A percentile compares a stretch with the other conserved stretches of the same genome.
Conservation (phyloP, 53 echinoderm and acorn worm species). For the Patiria pectinifera region DNA sequence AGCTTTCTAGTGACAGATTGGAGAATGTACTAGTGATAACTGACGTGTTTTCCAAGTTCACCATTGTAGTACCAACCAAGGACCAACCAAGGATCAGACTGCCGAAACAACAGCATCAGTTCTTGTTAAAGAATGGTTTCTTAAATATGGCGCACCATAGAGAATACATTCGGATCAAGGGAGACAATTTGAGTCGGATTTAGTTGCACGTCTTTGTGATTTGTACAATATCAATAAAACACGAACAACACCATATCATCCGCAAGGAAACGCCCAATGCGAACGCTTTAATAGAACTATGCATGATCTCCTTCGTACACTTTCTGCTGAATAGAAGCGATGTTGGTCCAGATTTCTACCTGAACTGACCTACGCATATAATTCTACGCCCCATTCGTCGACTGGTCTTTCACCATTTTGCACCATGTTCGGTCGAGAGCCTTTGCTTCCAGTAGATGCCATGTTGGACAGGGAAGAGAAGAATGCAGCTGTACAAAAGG, state of each 20-base stretch:
- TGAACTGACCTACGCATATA: too few relatives aligned
- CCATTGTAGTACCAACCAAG: slow-evolving; percentile 72
- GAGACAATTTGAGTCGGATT: too few relatives aligned
- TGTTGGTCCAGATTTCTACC: too few relatives aligned
- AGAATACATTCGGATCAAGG: too few relatives aligned
- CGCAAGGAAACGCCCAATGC: slow-evolving; percentile 30
- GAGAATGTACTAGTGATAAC: slow-evolving; percentile 77
- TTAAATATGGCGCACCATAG: too few relatives aligned
- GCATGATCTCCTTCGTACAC: slow-evolving; percentile 29
- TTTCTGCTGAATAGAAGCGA: background rate
- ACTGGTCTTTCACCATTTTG: too few relatives aligned
- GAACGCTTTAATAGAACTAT: slow-evolving; percentile 46
- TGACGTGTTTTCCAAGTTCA: slow-evolving; percentile 74
- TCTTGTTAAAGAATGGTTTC: background rate
- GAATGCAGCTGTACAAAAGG: too few relatives aligned
- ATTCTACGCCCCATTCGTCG: too few relatives aligned
- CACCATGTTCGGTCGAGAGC: too few relatives aligned
- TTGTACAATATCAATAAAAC: background rate
- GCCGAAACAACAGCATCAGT: slow-evolving; percentile 71
- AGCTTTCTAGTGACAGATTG: slow-evolving; percentile 25
- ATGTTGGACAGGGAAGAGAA: too few relatives aligned
- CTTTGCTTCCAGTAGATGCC: too few relatives aligned
- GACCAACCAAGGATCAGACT: slow-evolving; percentile 68
- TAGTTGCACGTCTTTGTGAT: slow-evolving; percentile 46
- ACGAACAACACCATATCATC: slow-evolving; percentile 28